A percentile compares a stretch with the other conserved stretches of the same genome.
Conservation (phyloP, 2,888 invertebrate species). For the Subacronicta megacephala region DNA sequence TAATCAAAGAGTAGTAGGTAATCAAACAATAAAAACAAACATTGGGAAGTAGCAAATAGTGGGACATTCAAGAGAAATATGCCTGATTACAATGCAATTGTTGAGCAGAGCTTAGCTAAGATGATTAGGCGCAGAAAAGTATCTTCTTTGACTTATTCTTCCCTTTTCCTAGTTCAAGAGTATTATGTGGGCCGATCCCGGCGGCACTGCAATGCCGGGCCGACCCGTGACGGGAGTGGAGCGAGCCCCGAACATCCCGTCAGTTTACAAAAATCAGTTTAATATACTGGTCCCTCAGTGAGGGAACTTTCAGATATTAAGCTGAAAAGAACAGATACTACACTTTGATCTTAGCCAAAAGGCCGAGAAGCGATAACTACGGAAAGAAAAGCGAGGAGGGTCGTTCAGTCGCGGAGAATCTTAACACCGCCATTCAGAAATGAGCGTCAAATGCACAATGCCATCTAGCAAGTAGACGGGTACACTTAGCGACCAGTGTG, state of each 20-base stretch:
- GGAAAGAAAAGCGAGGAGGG: neutral
- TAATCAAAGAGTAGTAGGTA: too few species aligned
- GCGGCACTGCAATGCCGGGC: constrained; percentile 7
- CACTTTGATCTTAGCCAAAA: constrained; percentile 8
- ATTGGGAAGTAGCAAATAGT: too few species aligned
- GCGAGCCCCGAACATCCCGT: constrained; percentile 7
- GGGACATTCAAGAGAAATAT: too few species aligned
- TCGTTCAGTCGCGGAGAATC: constrained; percentile 3
- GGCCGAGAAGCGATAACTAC: constrained; percentile 8
- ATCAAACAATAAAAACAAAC: too few species aligned
- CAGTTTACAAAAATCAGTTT: constrained; percentile 5
- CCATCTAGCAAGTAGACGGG: neutral
- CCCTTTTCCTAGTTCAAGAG: too few species aligned
- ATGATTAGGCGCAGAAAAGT: too few species aligned
- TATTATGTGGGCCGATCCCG: constrained; percentile 4
- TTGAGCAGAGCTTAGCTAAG: too few species aligned
- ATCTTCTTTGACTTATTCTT: too few species aligned
- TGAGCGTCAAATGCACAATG: constrained; percentile 1
- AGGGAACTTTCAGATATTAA: constrained; percentile 8
- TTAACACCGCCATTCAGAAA: constrained; percentile 6
- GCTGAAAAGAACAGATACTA: constrained; percentile 8
- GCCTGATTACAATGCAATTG: too few species aligned
- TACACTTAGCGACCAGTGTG: neutral
- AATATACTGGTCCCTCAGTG: constrained; percentile 7
- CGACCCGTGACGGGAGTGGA: constrained; percentile 8